phyloP scores from a whole-genome alignment of 2,888 invertebrate species.

The Pemphredon lugubris region DNA sequence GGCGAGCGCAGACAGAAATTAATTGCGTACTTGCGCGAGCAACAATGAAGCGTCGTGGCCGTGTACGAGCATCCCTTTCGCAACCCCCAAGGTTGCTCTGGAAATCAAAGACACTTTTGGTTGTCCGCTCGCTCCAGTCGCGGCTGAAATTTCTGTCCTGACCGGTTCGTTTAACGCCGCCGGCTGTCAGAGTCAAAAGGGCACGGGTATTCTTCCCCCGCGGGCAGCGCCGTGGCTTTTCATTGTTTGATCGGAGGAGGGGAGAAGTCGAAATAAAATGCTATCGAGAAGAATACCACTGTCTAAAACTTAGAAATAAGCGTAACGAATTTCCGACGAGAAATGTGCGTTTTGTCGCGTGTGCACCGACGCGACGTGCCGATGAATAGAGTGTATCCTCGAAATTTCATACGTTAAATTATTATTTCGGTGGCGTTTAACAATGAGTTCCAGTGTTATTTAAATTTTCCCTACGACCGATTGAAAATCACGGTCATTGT shows the following conservation, averaged over 20 bases:
- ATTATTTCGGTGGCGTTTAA: slow-evolving; percentile 29
- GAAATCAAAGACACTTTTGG: slow-evolving; percentile 73
- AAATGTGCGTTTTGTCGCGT: not conserved
- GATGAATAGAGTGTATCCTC: slow-evolving; percentile 3
- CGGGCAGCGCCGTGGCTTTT: too few relatives aligned
- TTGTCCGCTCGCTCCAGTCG: slow-evolving; percentile 49
- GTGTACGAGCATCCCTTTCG: slow-evolving; percentile 38
- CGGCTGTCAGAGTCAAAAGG: not conserved
- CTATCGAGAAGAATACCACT: too few relatives aligned
- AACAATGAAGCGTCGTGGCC: slow-evolving; percentile 72
- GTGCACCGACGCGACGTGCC: not conserved
- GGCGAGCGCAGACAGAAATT: slow-evolving; percentile 75
- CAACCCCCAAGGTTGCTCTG: slow-evolving; percentile 34
- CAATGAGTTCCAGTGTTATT: slow-evolving; percentile 53
- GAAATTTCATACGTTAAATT: slow-evolving; percentile 32
- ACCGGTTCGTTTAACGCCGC: slow-evolving; percentile 43
- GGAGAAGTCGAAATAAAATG: too few relatives aligned
- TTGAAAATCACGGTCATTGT: slow-evolving; percentile 58
- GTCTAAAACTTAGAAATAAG: not conserved
- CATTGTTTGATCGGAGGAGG: too few relatives aligned
- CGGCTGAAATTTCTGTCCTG: slow-evolving; percentile 54
- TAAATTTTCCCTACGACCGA: slow-evolving; percentile 44
- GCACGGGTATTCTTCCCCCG: not conserved
- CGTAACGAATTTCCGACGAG: not conserved
- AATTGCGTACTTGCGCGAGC: slow-evolving; percentile 76